Evolutionary conservation across 2,113 vertebrate species (phyloP).

Genomic region (Ia io): DNA sequence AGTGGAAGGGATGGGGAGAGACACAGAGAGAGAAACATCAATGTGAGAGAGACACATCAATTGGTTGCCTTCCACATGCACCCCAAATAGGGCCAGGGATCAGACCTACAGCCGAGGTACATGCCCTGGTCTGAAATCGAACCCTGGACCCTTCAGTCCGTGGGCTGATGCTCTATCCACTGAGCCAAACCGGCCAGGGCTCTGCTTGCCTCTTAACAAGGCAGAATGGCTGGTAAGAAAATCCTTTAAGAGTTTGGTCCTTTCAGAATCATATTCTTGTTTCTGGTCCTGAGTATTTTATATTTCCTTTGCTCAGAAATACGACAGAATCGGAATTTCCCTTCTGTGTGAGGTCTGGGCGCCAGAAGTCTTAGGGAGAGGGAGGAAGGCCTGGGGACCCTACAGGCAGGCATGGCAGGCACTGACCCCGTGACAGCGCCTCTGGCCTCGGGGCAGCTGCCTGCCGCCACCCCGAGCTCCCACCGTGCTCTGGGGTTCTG

Average conservation of each 20-base stretch:
- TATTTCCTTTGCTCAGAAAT: conserved; percentile 27
- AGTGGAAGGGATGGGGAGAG: too few species aligned
- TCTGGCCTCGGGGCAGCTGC: neutral
- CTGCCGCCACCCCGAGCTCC: neutral
- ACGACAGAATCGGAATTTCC: conserved; percentile 9
- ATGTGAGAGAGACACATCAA: too few species aligned
- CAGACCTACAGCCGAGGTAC: too few species aligned
- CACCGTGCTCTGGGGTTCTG: neutral
- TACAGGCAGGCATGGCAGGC: too few species aligned
- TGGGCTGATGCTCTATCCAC: too few species aligned
- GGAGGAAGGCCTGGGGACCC: neutral
- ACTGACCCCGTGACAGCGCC: neutral
- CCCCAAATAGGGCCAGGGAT: too few species aligned
- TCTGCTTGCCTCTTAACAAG: neutral
- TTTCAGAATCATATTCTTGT: neutral
- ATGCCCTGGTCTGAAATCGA: too few species aligned
- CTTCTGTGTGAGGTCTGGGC: neutral
- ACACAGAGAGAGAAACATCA: too few species aligned
- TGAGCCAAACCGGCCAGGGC: too few species aligned
- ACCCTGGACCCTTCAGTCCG: too few species aligned
- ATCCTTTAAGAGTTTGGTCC: neutral
- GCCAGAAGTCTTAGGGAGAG: neutral
- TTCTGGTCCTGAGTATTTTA: conserved; percentile 27
- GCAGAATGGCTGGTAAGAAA: neutral
- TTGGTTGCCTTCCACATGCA: too few species aligned